Percentiles rank a stretch among this genome's conserved stretches.
Evolutionary conservation across 2,888 invertebrate species (phyloP).

Genomic region (Exephanes ischioxanthus): DNA sequence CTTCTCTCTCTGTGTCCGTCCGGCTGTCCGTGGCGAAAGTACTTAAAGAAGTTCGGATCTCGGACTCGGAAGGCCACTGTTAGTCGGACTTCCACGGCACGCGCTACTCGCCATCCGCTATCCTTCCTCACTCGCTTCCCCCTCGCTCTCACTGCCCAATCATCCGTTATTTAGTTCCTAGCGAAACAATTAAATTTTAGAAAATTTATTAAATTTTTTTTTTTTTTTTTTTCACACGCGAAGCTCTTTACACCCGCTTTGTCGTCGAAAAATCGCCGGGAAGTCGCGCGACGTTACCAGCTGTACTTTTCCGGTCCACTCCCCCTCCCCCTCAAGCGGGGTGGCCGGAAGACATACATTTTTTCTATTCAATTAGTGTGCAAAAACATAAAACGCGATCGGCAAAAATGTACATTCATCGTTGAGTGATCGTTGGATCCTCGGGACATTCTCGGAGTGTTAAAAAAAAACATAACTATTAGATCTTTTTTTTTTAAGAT

Average conservation of each 20-base stretch:
- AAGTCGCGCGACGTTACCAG: no score
- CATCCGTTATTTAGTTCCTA: neutral
- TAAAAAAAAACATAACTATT: neutral
- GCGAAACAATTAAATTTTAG: no score
- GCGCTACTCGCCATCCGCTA: constrained; percentile 71
- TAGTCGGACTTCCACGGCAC: constrained; percentile 78
- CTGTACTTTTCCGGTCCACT: no score
- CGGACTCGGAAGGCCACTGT: constrained; percentile 81
- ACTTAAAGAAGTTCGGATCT: constrained; percentile 82
- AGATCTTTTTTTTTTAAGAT: no score
- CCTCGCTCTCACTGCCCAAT: neutral
- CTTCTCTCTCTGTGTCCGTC: constrained; percentile 58
- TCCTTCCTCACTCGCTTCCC: constrained; percentile 36
- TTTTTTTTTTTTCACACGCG: no score
- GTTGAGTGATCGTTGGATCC: constrained; percentile 15
- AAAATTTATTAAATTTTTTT: no score
- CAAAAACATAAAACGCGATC: neutral
- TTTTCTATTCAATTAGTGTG: neutral
- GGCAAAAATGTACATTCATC: neutral
- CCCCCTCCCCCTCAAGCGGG: no score
- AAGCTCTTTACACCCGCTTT: no score
- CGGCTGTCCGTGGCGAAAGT: constrained; percentile 77
- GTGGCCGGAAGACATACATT: neutral
- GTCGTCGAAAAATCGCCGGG: no score
- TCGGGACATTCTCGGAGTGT: neutral